phyloP scores from a whole-genome alignment of 2,888 invertebrate genomes.

The Agapostemon virescens region DNA sequence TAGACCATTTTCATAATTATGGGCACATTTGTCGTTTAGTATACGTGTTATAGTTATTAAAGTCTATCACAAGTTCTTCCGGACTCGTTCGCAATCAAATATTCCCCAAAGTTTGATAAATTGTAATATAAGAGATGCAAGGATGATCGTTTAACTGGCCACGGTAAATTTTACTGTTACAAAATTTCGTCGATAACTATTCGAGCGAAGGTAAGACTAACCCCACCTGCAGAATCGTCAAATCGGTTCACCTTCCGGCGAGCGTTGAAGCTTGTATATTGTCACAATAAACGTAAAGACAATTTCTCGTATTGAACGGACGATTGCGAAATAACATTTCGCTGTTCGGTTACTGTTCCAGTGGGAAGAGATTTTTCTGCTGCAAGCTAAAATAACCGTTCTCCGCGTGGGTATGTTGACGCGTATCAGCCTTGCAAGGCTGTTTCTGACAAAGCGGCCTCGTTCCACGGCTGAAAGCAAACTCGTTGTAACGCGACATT shows the following conservation, averaged over 20 bases:
- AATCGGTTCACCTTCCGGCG: neutral
- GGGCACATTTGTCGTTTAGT: no score
- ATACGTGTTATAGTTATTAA: no score
- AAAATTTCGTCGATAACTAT: no score
- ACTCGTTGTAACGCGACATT: constrained; percentile 64
- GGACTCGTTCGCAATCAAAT: no score
- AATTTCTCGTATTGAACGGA: neutral
- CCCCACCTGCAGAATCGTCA: neutral
- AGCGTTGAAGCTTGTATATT: neutral
- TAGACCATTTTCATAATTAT: no score
- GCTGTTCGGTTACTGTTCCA: constrained; percentile 20
- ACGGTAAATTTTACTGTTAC: no score
- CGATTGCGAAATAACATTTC: constrained; percentile 57
- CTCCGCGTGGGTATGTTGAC: constrained; percentile 52
- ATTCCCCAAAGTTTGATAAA: no score
- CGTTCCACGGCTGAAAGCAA: constrained; percentile 61
- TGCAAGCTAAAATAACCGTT: constrained; percentile 59
- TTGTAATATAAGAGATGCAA: no score
- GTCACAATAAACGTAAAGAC: neutral
- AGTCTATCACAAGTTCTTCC: no score
- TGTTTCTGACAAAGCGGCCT: constrained; percentile 65
- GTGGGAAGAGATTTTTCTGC: constrained; percentile 62
- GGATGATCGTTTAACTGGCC: no score
- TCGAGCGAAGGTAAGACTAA: no score
- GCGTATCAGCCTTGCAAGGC: constrained; percentile 68